phyloP scores from a whole-genome alignment of 2,888 invertebrate genomes.

The Drosophila mimetica region DNA sequence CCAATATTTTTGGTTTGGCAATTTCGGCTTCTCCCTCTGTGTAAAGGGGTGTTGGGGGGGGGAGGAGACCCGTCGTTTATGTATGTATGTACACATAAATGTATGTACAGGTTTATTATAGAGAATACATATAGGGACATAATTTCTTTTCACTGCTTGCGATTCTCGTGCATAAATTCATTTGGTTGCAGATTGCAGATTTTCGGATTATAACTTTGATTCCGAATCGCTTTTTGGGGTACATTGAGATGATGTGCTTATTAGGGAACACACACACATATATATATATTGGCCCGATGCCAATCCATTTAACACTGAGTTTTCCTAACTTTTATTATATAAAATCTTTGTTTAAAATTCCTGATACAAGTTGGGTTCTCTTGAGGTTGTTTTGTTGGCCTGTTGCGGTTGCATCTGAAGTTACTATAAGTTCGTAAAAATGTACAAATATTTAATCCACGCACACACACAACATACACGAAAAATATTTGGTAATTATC shows the following conservation, averaged over 20 bases:
- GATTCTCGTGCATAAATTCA: conserved; percentile 28
- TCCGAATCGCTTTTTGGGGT: conserved; percentile 5
- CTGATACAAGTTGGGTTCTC: conserved; percentile 27
- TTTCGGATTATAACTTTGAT: background rate
- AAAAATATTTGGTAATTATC: background rate
- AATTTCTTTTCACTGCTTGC: conserved; percentile 1
- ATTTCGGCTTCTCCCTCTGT: conserved; percentile 23
- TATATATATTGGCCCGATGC: no score
- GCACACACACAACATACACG: conserved; percentile 7
- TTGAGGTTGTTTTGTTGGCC: conserved; percentile 9
- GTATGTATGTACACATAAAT: conserved; percentile 14
- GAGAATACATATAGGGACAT: conserved; percentile 1
- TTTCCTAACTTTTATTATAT: conserved; percentile 23
- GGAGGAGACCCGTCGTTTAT: background rate
- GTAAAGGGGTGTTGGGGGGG: background rate
- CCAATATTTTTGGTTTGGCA: conserved; percentile 25
- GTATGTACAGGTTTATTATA: conserved; percentile 18
- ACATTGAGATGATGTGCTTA: conserved; percentile 17
- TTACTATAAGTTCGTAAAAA: conserved; percentile 43
- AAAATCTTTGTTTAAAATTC: conserved; percentile 37
- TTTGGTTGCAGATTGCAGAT: conserved; percentile 14
- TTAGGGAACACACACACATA: conserved; percentile 1
- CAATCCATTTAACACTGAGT: conserved; percentile 1
- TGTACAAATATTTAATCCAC: conserved; percentile 55
- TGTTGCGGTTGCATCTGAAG: background rate